Evolutionary conservation across 2,888 invertebrate species (phyloP).

Genomic region (Willowsia nigromaculata): DNA sequence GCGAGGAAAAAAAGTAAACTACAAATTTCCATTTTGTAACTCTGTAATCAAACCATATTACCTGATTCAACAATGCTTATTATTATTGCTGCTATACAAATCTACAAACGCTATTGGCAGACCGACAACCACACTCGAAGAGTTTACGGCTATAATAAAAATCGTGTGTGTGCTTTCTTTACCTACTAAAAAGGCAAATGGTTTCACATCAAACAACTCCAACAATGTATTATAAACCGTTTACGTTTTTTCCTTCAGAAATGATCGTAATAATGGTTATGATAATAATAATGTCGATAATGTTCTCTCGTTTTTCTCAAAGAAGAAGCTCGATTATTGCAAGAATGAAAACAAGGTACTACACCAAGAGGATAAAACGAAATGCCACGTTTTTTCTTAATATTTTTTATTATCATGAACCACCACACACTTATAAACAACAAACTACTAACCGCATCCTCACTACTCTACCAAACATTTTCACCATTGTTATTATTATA

Average conservation of each 20-base stretch:
- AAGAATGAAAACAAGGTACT: neutral
- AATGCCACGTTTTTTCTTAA: slow-evolving; percentile 46
- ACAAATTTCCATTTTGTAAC: slow-evolving; percentile 42
- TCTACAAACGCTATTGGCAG: slow-evolving; percentile 47
- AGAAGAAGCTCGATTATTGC: slow-evolving; percentile 6
- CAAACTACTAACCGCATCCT: neutral
- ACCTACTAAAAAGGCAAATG: slow-evolving; percentile 43
- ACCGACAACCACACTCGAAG: neutral
- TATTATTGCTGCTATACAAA: slow-evolving; percentile 19
- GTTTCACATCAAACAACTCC: neutral
- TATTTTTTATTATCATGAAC: slow-evolving; percentile 21
- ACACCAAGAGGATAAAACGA: neutral
- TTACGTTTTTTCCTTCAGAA: slow-evolving; percentile 17
- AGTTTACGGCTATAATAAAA: slow-evolving; percentile 53
- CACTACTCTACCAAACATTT: neutral
- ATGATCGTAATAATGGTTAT: slow-evolving; percentile 55
- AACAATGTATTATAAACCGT: slow-evolving; percentile 2
- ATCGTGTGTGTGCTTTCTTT: slow-evolving; percentile 17
- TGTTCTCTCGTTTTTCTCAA: slow-evolving; percentile 30
- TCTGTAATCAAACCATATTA: slow-evolving; percentile 34
- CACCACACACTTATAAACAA: neutral
- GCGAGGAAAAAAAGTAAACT: slow-evolving; percentile 7
- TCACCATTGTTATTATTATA: slow-evolving; percentile 54
- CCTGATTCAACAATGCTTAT: slow-evolving; percentile 36
- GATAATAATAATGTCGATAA: slow-evolving; percentile 60